Evolutionary conservation across 2,113 vertebrate genomes (phyloP).

Genomic region (Parotia lawesii): DNA sequence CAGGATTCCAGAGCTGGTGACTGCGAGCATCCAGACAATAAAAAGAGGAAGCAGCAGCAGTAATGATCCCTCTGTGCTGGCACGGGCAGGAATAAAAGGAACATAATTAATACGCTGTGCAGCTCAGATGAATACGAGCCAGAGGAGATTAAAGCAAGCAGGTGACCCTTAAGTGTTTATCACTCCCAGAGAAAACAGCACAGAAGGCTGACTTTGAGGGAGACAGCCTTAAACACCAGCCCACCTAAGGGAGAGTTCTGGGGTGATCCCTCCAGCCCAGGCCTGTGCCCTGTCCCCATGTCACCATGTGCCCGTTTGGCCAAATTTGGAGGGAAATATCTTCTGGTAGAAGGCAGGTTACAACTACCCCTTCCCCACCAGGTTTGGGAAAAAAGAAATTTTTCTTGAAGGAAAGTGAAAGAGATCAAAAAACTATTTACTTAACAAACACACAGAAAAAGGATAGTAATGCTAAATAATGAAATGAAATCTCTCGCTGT

Average conservation of each 20-base stretch:
- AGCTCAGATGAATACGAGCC: neutral
- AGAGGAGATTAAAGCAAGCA: neutral
- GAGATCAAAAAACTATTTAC: too few relatives aligned
- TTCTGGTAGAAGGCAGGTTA: too few relatives aligned
- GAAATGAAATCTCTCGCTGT: too few relatives aligned
- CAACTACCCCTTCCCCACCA: too few relatives aligned
- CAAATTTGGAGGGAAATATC: too few relatives aligned
- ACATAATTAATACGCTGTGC: neutral
- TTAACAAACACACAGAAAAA: too few relatives aligned
- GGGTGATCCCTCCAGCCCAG: neutral
- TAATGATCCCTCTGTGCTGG: neutral
- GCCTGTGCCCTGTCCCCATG: fast-evolving
- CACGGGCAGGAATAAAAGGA: neutral
- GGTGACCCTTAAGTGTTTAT: neutral
- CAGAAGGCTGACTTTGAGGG: neutral
- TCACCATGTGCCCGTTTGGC: too few relatives aligned
- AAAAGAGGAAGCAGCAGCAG: neutral
- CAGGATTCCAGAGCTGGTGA: neutral
- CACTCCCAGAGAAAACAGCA: neutral
- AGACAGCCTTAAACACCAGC: neutral
- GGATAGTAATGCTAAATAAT: too few relatives aligned
- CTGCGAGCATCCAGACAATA: neutral
- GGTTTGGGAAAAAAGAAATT: too few relatives aligned
- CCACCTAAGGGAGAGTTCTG: neutral
- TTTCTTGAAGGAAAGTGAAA: too few relatives aligned